A percentile compares a stretch with the other conserved stretches of the same genome.
Evolutionary conservation across 2,113 vertebrate genomes (phyloP).

Genomic region (Crotalus tigris): DNA sequence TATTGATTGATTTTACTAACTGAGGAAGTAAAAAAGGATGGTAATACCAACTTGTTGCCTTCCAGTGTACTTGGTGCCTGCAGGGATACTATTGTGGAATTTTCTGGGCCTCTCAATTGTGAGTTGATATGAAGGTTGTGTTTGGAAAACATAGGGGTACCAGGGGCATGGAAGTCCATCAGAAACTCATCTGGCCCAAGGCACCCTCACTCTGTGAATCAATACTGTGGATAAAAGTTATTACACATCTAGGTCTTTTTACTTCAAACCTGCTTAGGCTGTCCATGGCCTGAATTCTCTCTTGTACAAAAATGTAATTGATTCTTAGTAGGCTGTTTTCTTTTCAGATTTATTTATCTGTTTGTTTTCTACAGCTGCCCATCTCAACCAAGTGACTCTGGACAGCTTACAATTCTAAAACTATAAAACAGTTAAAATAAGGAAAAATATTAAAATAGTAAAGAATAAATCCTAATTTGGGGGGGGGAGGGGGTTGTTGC

Average conservation of each 20-base stretch:
- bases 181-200: background rate
- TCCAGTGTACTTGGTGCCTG: conserved; percentile 36
- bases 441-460: background rate
- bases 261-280: conserved; percentile 85
- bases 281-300: conserved; percentile 85
- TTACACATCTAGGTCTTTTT: conserved; percentile 70
- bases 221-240: conserved; percentile 67
- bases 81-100: conserved; percentile 22
- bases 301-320: conserved; percentile 80
- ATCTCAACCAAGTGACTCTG: background rate
- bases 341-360: conserved; percentile 75
- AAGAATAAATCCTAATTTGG: conserved; percentile 71
- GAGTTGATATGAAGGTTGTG: conserved; percentile 35
- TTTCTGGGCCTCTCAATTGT: conserved; percentile 52
- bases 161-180: conserved; percentile 30
- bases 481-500: conserved; percentile 59
- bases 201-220: conserved; percentile 53
- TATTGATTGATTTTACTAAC: conserved; percentile 64
- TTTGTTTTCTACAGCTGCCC: background rate
- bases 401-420: background rate
- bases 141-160: conserved; percentile 40
- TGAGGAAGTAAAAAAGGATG: conserved; percentile 48
- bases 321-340: conserved; percentile 86
- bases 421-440: background rate
- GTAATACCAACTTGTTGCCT: conserved; percentile 45